Base-by-base conservation (phyloP, 2,888 invertebrate species). In the Entomobrya proxima region DNA sequence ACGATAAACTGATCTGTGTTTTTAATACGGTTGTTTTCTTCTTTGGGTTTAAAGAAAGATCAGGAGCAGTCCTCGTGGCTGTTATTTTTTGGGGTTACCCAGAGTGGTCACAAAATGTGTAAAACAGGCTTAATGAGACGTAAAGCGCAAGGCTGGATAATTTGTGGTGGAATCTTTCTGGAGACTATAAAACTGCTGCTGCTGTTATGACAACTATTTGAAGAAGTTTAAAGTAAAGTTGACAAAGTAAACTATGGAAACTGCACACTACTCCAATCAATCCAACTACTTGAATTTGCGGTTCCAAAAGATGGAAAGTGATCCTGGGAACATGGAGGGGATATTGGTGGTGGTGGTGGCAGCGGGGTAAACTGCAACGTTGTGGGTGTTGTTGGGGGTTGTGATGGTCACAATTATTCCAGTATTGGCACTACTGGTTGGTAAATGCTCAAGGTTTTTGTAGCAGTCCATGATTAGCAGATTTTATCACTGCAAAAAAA, bases 31-130 rank as follows among this genome's bases (percentile, higher is more conserved):
- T 30, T 32, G 11, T 24, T 35, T n/a, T 76, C 50, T 50, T 74
- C 11, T 67, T 67, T 67, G n/a, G n/a, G n/a, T n/a, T 67, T 47
- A 0, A 44, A 37, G 40, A 58, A 74, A 44, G 21, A 80, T 81
- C 81, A 81, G 81, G 81, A 74, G 74, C 9, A 81, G 58, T 47
- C 61, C 81, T 81, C 81, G 81, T 81, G 81, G 52, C 44, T 40
- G 44, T 5, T 67, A 37, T 40, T 15, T 40, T 40, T 40, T 40
- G 44, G 44, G 7, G 44, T 11, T 40, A 15, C 7, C 44, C 9
- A 40, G 9, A 7, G 44, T 40, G 44, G 15, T 40, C 9, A 15
- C 44, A 7, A 11, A 11, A 7, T 40, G 7, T 11, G 9, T 40
- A 7, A 15, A 40, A 15, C 44, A 40, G 15, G 44, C 15, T 40